Evolutionary conservation across 2,888 invertebrate genomes (phyloP).

Genomic region (Eupithecia vulgata): DNA sequence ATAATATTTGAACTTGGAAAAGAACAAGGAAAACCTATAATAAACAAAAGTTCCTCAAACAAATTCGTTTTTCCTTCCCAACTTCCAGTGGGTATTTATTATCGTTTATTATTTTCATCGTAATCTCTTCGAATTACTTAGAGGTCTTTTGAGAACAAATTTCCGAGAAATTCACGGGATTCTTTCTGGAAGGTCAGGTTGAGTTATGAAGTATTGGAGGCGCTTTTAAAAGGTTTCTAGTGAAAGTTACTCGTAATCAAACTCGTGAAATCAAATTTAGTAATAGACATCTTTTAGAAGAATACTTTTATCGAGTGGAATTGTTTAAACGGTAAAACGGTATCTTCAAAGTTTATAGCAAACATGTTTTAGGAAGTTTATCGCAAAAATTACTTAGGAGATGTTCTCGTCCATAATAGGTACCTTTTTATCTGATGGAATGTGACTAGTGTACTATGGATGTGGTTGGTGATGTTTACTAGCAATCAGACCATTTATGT

Average conservation of each 20-base stretch:
- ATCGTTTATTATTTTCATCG: conserved; percentile 41
- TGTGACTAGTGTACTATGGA: not conserved
- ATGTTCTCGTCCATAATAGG: not conserved
- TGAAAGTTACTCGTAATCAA: conserved; percentile 17
- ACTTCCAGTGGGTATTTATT: conserved; percentile 40
- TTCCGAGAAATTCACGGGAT: conserved; percentile 33
- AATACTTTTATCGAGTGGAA: not conserved
- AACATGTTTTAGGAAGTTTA: not conserved
- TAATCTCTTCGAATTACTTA: conserved; percentile 42
- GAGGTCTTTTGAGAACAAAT: conserved; percentile 38
- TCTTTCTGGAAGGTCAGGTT: conserved; percentile 36
- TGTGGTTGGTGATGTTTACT: not conserved
- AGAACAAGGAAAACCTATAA: conserved; percentile 20
- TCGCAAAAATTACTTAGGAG: not conserved
- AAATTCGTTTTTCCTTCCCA: conserved; percentile 30
- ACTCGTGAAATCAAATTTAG: conserved; percentile 26
- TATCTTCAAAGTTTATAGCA: not conserved
- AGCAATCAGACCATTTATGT: too few relatives aligned
- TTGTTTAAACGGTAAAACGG: not conserved
- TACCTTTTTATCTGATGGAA: not conserved
- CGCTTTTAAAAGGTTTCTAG: conserved; percentile 35
- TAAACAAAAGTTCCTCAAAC: conserved; percentile 21
- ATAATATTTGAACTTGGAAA: conserved; percentile 4
- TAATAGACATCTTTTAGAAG: conserved; percentile 9
- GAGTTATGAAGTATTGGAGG: conserved; percentile 37